These are phyloP conservation scores for Propsilocerus akamusi DNA, from an alignment of 1,140 invertebrate genomes.

Conservation along the genomic window DNA sequence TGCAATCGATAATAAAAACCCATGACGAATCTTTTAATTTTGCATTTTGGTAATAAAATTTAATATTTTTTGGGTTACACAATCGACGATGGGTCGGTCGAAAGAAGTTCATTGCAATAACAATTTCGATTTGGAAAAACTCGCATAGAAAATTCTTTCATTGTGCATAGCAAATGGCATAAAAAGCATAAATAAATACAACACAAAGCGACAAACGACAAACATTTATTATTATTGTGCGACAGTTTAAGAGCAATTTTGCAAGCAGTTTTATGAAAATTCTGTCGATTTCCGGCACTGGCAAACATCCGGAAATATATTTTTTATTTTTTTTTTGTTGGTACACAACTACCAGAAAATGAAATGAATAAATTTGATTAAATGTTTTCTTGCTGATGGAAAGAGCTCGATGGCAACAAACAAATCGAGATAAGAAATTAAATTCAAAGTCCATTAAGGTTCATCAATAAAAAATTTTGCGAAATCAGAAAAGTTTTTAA, in stretches of 20 bases:
- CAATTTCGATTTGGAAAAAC: too few relatives aligned
- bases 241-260: too few relatives aligned
- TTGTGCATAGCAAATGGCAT: background rate
- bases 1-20: too few relatives aligned
- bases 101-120: too few relatives aligned
- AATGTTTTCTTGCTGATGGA: too few relatives aligned
- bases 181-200: background rate
- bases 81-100: too few relatives aligned
- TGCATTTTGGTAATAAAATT: too few relatives aligned
- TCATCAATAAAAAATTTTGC: background rate
- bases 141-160: too few relatives aligned
- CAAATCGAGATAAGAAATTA: background rate
- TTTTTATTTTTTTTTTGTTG: background rate
- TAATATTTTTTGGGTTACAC: too few relatives aligned
- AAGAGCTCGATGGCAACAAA: background rate
- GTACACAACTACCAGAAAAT: background rate
- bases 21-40: too few relatives aligned
- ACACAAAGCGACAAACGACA: background rate
- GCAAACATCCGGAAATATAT: background rate
- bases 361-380: background rate
- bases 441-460: background rate
- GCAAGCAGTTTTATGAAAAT: background rate
- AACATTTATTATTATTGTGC: background rate
- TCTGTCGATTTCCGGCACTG: background rate
- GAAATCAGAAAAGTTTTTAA: background rate